Evolutionary conservation across 2,113 vertebrate genomes (phyloP), one percentile per base, ranked within the genome.

Genomic region (Triplophysa tibetana): DNA sequence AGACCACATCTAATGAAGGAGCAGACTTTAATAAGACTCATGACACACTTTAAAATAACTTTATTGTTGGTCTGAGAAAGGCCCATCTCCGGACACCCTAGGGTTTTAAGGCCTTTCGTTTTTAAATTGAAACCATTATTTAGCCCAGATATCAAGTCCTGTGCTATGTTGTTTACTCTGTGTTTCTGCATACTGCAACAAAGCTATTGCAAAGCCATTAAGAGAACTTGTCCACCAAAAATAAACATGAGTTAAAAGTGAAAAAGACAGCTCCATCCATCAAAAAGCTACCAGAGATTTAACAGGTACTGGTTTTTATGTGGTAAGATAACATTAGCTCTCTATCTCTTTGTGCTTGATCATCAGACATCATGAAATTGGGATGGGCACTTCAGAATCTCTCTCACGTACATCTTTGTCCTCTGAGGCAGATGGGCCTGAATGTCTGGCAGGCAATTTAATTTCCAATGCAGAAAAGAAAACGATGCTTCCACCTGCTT

Each of bases 361-460:
- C n/a, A 41, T 61, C 12, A 14, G 74, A 23, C 9, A 50, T 29
- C 16, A 61, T 81, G 21, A 82, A 75, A 81, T 63, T 43, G 33
- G 72, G 82, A 70, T 19, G 48, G 14, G 62, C 33, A 66, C 63
- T 66, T 80, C 68, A 70, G 43, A 66, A 84, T 8, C 67, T 3
- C 23, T 82, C 78, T 79, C 70, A 66, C 13, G 56, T 52, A 70
- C 54, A 72, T 75, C 67, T 82, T 61, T 68, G 70, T 74, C 41
- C 70, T 74, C 70, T 65, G 70, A 85, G 73, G 70, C 69, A 82
- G 52, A 86, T 58, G 14, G 72, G 56, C 61, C 77, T 61, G 29
- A 75, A 77, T 13, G 29, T 68, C 58, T 70, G 70, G 52, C 33
- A 10, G 17, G 69, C 78, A 73, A 85, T 86, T 84, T n/a, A 50